Evolutionary conservation across 1,140 invertebrate species (phyloP), one percentile per base, ranked within the genome.

Genomic region (Augochlora pura): DNA sequence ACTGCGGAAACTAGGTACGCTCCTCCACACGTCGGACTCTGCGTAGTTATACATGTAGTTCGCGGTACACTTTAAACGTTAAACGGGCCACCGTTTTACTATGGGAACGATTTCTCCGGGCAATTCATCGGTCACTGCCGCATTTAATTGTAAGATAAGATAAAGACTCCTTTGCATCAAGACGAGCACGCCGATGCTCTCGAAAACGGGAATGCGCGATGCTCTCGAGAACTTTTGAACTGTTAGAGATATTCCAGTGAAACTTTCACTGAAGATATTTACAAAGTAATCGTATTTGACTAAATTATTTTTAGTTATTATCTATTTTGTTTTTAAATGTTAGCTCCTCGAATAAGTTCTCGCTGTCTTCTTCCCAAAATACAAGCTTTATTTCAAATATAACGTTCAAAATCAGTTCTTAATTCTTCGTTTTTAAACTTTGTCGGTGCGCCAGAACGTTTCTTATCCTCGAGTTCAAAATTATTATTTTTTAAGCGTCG

Each of bases 1-100:
- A 32, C 32, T 4, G 32, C 32, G 32, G 32, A 32, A 18, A 14
- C 42, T 7, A 14, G 49, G 16, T 16, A 52, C 16, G 7, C 54
- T n/a, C 6, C 6, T n/a, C 8, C n/a, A 21, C 54, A n/a, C 54
- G 23, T 23, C 32, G 23, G 7, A 14, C 10, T 66, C 32, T 32
- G 4, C 1, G 32, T 32, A 32, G n/a, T n/a, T n/a, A n/a, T n/a
- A n/a, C n/a, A 52, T 8, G 73, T 79, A 67, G 69, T 79, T 39
- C 54, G n/a, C 25, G 39, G 52, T 74, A 25, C 9, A 38, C 52
- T 73, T 65, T 79, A 73, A 73, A 74, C 77, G 70, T 65, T 79
- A 73, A 73, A 74, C 77, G 70, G 14, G 23, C 62, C 49, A 60
- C 62, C 49, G 49, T 57, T 79, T 79, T 79, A 72, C 76, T 21